Evolutionary conservation across 1,140 invertebrate genomes (phyloP), one percentile per base, ranked within the genome.

Genomic region (Drosophila murphyi): DNA sequence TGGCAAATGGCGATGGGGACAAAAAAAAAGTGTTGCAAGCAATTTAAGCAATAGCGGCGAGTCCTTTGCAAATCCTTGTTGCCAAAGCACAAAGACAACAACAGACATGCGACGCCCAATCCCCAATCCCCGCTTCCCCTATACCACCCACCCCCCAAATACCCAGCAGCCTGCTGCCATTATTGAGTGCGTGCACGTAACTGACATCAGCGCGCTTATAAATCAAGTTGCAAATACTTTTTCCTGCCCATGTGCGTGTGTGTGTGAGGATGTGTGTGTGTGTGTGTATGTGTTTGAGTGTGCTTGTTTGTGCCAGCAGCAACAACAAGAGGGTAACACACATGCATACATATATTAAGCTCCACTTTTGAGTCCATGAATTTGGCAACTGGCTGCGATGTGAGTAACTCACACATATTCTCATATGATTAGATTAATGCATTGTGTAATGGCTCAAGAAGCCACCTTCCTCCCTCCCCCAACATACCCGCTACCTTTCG

Each of bases 361-460:
- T 73, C 47, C 65, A 71, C 72, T 86, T 86, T 87, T 59, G 83
- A 87, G 83, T 88, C 88, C 65, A 87, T 87, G 85, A 83, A 89
- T 87, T 83, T 50, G 72, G 52, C 60, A 74, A 62, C 12, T 31
- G 10, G 28, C 35, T 39, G 28, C 7, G 12, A 28, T 34, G 29
- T 37, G n/a, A 35, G 51, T 59, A 51, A 51, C 64, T 69, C 50
- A 63, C 68, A 65, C 68, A 67, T 76, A 74, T 67, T 74, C 83
- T 67, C 80, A 72, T 80, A 89, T 88, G 85, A 88, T 89, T 88
- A 88, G 83, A 88, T 88, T 89, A 88, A 88, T 88, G 83, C 80
- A 75, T 72, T 88, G 76, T 78, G 77, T 89, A 88, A 88, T 88
- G 85, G 83, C 77, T 65, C 54, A 59, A 51, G 61, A 57, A 50